Percentiles rank a stretch among this genome's conserved stretches.
phyloP scores from a whole-genome alignment of 2,113 vertebrate genomes.

The Salvelinus alpinus region DNA sequence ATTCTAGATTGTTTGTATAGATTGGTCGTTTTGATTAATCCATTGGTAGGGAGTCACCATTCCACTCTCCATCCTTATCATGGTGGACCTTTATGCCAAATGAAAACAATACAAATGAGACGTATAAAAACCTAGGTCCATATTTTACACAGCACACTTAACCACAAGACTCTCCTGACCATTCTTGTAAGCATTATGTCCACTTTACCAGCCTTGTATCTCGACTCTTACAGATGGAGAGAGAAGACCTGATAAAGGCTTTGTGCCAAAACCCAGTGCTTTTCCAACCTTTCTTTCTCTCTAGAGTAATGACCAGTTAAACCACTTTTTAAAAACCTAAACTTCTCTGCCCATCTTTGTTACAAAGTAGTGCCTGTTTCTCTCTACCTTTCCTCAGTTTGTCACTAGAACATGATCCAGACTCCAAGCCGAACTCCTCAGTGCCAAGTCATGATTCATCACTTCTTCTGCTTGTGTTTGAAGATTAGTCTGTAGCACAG shows the following conservation, averaged over 20 bases:
- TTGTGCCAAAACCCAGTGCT: not conserved
- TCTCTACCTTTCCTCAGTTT: conserved; percentile 37
- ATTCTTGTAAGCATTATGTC: too few species aligned
- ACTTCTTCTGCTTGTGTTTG: conserved; percentile 65
- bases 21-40: too few species aligned
- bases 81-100: too few species aligned
- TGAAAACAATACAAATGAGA: too few species aligned
- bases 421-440: conserved; percentile 68
- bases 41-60: too few species aligned
- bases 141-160: too few species aligned
- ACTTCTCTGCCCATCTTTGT: not conserved
- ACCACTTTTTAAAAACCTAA: not conserved
- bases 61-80: too few species aligned
- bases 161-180: too few species aligned
- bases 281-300: not conserved
- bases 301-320: not conserved
- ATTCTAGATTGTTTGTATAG: too few species aligned
- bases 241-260: not conserved
- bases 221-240: too few species aligned
- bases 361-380: conserved; percentile 46
- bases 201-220: too few species aligned
- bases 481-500: conserved; percentile 73
- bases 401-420: conserved; percentile 67
- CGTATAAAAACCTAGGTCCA: too few species aligned
- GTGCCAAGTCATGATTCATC: conserved; percentile 71